These are phyloP conservation scores for Lordiphosa andalusiaca DNA, from an alignment of 2,888 invertebrate genomes.

Conservation along the genomic window DNA sequence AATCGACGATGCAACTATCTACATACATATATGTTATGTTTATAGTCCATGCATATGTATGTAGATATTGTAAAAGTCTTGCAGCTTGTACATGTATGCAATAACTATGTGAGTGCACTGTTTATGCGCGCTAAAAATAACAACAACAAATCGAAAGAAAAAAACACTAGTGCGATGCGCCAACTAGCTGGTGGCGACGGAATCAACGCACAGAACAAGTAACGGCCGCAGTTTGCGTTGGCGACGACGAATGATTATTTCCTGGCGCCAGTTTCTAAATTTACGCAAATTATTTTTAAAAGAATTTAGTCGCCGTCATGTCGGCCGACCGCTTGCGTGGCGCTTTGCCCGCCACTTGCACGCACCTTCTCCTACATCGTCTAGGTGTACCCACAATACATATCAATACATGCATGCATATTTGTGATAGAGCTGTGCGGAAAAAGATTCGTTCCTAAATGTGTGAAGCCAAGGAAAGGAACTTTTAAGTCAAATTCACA, in stretches of 20 bases:
- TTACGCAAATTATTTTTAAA: slow-evolving; percentile 77
- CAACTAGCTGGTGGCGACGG: slow-evolving; percentile 38
- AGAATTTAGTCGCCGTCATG: slow-evolving; percentile 72
- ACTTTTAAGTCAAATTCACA: slow-evolving; percentile 28
- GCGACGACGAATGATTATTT: slow-evolving; percentile 75
- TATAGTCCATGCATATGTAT: slow-evolving; percentile 3
- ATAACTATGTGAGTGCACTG: not conserved
- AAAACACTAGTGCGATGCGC: slow-evolving; percentile 36
- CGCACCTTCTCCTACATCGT: slow-evolving; percentile 29
- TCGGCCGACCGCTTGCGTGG: slow-evolving; percentile 44
- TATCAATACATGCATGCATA: not conserved
- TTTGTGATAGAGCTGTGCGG: slow-evolving; percentile 18
- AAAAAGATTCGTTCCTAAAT: slow-evolving; percentile 7
- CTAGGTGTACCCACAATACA: slow-evolving; percentile 2
- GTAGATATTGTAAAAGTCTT: slow-evolving; percentile 6
- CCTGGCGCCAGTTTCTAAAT: slow-evolving; percentile 79
- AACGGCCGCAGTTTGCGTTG: slow-evolving; percentile 49
- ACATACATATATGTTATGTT: slow-evolving; percentile 7
- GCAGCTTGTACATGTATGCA: slow-evolving; percentile 7
- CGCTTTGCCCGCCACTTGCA: slow-evolving; percentile 29
- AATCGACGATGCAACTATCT: slow-evolving; percentile 21
- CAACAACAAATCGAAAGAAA: slow-evolving; percentile 40
- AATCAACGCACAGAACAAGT: slow-evolving; percentile 29
- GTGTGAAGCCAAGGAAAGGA: slow-evolving; percentile 24
- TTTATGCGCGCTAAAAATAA: slow-evolving; percentile 34